Percentiles rank a stretch among this genome's conserved stretches.
These are phyloP conservation scores for Knipowitschia caucasica DNA, from an alignment of 2,797 vertebrate genomes.

Conservation along the genomic window DNA sequence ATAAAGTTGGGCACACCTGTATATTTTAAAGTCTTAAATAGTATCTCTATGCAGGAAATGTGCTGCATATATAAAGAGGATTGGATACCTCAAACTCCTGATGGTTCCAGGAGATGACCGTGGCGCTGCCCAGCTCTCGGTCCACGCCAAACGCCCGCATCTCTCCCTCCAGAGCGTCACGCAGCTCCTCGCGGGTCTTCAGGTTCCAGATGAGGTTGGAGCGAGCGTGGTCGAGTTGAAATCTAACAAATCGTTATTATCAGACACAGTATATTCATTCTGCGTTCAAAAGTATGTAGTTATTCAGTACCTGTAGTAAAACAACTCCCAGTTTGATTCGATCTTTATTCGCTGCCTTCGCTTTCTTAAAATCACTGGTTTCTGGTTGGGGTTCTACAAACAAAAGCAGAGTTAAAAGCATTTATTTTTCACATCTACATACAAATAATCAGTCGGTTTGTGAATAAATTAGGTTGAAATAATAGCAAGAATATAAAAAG, in stretches of 20 bases:
- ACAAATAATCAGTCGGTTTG: not conserved
- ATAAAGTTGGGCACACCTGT: too few relatives aligned
- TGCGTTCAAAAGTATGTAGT: not conserved
- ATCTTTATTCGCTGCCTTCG: slow-evolving; percentile 98
- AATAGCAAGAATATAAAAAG: slow-evolving; percentile 13
- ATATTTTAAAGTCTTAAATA: too few relatives aligned
- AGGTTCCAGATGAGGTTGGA: slow-evolving; percentile 99
- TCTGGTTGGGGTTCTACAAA: slow-evolving; percentile 92
- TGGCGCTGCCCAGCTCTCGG: slow-evolving; percentile 92
- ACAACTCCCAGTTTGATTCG: slow-evolving; percentile 98
- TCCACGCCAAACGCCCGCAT: slow-evolving; percentile 94
- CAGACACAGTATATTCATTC: too few relatives aligned
- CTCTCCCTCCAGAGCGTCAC: slow-evolving; percentile 92
- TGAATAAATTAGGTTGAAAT: slow-evolving; percentile 15
- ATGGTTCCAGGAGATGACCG: slow-evolving; percentile 97
- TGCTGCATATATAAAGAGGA: too few relatives aligned
- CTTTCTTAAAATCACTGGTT: slow-evolving; percentile 96
- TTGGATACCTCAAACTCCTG: slow-evolving; percentile 96
- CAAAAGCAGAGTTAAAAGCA: slow-evolving; percentile 1
- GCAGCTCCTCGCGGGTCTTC: slow-evolving; percentile 95
- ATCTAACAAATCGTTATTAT: slow-evolving; percentile 72
- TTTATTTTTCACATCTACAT: not conserved
- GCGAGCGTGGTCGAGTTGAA: slow-evolving; percentile 91
- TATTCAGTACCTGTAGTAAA: slow-evolving; percentile 89
- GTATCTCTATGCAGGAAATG: too few relatives aligned